Conservation (phyloP, 2,888 invertebrate species). For the Macrophya alboannulata region DNA sequence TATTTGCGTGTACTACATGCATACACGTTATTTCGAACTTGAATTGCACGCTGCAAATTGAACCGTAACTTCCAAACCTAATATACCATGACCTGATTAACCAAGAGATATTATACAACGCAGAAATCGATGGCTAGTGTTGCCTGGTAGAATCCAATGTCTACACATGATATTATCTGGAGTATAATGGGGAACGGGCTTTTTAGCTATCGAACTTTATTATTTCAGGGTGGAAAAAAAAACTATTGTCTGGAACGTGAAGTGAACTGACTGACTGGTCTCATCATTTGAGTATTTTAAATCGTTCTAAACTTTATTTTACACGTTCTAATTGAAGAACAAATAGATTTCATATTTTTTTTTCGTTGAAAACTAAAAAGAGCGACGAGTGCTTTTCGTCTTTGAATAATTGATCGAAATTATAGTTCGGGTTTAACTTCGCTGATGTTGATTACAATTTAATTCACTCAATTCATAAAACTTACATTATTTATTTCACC, state of each 20-base stretch:
- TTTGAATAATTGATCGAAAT: slow-evolving; percentile 1
- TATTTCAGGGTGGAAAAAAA: not conserved
- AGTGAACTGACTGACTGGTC: not conserved
- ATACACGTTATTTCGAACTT: not conserved
- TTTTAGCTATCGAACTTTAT: not conserved
- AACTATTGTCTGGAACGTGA: not conserved
- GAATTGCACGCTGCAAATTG: slow-evolving; percentile 11
- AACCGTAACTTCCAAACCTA: slow-evolving; percentile 25
- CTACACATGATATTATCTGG: not conserved
- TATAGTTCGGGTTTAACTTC: not conserved
- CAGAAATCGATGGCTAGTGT: slow-evolving; percentile 48
- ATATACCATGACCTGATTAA: slow-evolving; percentile 48
- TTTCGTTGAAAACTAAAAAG: not conserved
- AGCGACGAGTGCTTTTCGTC: not conserved
- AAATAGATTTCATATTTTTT: not conserved
- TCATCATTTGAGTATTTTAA: slow-evolving; percentile 5
- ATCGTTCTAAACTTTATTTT: not conserved
- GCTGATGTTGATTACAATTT: slow-evolving; percentile 10
- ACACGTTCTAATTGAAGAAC: not conserved
- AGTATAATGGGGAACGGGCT: not conserved
- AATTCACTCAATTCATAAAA: not conserved
- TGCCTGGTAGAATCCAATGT: not conserved
- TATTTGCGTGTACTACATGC: not conserved
- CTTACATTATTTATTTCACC: slow-evolving; percentile 5
- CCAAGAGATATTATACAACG: slow-evolving; percentile 11